Evolutionary conservation across 64 coral and sea anemone genomes (phyloP).

Genomic region (Dendronephthya gigantea): DNA sequence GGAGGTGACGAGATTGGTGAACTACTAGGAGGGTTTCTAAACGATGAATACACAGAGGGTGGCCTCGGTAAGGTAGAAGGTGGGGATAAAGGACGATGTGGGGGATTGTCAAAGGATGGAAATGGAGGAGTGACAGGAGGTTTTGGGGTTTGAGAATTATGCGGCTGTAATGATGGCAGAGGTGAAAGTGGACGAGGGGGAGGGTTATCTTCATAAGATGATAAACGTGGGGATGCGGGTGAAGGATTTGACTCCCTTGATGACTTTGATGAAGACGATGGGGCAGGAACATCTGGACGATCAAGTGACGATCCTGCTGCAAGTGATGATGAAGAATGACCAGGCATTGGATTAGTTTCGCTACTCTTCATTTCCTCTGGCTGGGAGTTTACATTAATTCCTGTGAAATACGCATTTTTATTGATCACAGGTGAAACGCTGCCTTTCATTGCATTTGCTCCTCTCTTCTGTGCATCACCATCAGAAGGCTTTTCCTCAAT

Average conservation of each 20-base stretch:
- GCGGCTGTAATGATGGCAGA: conserved; percentile 1
- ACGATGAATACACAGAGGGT: neutral
- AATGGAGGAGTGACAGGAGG: neutral
- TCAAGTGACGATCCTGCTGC: neutral
- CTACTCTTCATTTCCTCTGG: neutral
- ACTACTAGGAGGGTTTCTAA: neutral
- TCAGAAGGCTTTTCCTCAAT: neutral
- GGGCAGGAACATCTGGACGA: neutral
- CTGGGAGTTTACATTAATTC: neutral
- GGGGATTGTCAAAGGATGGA: neutral
- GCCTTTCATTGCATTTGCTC: neutral
- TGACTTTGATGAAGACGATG: neutral
- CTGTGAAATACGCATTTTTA: neutral
- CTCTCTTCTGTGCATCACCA: neutral
- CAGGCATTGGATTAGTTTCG: neutral
- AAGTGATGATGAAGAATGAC: neutral
- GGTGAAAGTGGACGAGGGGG: conserved; percentile 15
- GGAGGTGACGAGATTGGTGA: conserved; percentile 21
- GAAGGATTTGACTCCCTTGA: neutral
- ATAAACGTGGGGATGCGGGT: neutral
- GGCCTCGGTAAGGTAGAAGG: conserved; percentile 14
- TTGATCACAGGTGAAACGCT: neutral
- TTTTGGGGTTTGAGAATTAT: neutral
- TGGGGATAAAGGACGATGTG: conserved; percentile 14
- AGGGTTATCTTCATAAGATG: neutral